Evolutionary conservation across 2,113 vertebrate species (phyloP), one percentile per base, ranked within the genome.

Genomic region (Micromys minutus): DNA sequence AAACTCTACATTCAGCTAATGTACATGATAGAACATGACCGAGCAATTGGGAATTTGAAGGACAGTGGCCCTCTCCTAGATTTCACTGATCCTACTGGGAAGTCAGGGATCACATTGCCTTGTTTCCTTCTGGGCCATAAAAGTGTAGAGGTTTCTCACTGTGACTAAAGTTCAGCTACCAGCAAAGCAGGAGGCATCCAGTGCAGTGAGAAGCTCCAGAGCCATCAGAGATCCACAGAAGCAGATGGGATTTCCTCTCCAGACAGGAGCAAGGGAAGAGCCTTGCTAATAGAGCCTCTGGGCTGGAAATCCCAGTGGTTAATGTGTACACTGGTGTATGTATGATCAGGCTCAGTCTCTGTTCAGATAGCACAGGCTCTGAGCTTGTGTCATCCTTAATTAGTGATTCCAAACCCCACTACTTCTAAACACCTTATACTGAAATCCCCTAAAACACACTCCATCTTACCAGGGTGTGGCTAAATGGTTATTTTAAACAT

Each of bases 1-100:
- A 39, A 59, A 5, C n/a, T 42, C n/a, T 42, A n/a, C 29, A 61
- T 17, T 39, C 36, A n/a, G 10, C 39, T 61, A 42, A 83, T 55
- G 9, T 80, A 83, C 29, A 0, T n/a, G 36, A 24, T 57, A 13
- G 12, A 13, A 80, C 24, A 26, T 6, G 11, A 81, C 36, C 16
- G 11, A 55, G 36, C 36, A 59, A 39, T 39, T 2, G 79, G 39
- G 39, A 31, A 59, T 36, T 59, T 81, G 7, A 24, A 81, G 11
- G 79, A 11, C 36, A 16, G 36, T 2, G 11, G 2, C 6, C 6
- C 39, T 59, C 1, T 12, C 22, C 39, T 21, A 15, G 5, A 1
- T 4, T n/a, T 39, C 3, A 81, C 6, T 81, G 36, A 3, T 59
- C 12, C 13, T 6, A 15, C 3, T 42, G 57, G 42, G 21, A 61